Evolutionary conservation across 1,140 invertebrate species (phyloP).

Genomic region (Tetramorium alpestre): DNA sequence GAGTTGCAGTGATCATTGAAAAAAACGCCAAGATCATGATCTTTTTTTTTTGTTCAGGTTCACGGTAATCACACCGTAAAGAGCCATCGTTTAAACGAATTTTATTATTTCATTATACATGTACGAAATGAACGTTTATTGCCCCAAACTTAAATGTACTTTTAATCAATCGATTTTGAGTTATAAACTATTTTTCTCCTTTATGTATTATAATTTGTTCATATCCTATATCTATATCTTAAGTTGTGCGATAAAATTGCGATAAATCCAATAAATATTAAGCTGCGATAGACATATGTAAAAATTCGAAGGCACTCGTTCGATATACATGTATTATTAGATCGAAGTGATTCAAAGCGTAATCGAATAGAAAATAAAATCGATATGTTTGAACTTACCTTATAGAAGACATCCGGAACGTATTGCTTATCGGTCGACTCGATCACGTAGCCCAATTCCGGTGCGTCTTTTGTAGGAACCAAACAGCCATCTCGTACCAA

Average conservation of each 20-base stretch:
- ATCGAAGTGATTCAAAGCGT: constrained; percentile 39
- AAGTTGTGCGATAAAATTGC: constrained; percentile 3
- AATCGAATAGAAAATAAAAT: constrained; percentile 33
- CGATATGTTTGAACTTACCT: constrained; percentile 88
- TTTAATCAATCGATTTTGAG: constrained; percentile 82
- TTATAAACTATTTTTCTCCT: constrained; percentile 80
- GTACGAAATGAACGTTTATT: constrained; percentile 78
- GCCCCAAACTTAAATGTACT: constrained; percentile 80
- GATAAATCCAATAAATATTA: constrained; percentile 41
- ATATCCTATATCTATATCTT: constrained; percentile 34
- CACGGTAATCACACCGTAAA: constrained; percentile 64
- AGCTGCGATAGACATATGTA: constrained; percentile 12
- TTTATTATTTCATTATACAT: constrained; percentile 78
- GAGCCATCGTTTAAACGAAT: constrained; percentile 76
- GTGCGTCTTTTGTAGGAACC: constrained; percentile 98
- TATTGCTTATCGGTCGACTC: constrained; percentile 98
- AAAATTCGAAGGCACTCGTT: constrained; percentile 48
- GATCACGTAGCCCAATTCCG: constrained; percentile 97
- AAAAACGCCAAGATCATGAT: constrained; percentile 58
- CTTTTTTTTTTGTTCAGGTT: constrained; percentile 56
- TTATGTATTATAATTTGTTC: constrained; percentile 67
- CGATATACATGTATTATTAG: constrained; percentile 48
- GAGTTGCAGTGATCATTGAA: constrained; percentile 63
- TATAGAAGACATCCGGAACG: constrained; percentile 99
- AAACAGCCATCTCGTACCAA: constrained; percentile 97